phyloP scores from a whole-genome alignment of 1,140 invertebrate species.

The Temnothorax longispinosus region DNA sequence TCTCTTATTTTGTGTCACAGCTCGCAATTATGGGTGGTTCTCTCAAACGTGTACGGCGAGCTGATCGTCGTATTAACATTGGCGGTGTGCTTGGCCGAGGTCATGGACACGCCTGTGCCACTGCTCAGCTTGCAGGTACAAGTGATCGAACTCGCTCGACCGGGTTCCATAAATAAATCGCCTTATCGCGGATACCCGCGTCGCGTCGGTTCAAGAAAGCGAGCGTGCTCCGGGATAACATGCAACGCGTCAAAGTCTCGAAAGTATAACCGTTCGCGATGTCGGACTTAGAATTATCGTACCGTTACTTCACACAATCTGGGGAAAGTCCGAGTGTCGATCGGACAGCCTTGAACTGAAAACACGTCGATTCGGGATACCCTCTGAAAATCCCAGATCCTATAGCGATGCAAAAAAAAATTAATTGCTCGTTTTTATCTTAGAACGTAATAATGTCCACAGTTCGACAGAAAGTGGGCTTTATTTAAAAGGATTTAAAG shows the following conservation, averaged over 20 bases:
- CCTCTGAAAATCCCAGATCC: not conserved
- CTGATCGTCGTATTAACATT: slow-evolving; percentile 87
- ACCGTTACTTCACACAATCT: slow-evolving; percentile 48
- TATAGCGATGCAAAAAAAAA: not conserved
- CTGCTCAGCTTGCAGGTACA: slow-evolving; percentile 88
- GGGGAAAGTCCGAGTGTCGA: slow-evolving; percentile 20
- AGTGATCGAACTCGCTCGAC: slow-evolving; percentile 2
- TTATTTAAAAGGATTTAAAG: not conserved
- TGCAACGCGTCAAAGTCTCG: slow-evolving; percentile 27
- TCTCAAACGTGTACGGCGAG: slow-evolving; percentile 89
- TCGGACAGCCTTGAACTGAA: slow-evolving; percentile 36
- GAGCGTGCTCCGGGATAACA: not conserved
- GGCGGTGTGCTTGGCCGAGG: slow-evolving; percentile 87
- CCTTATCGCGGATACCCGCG: not conserved
- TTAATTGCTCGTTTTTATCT: not conserved
- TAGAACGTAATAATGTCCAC: not conserved
- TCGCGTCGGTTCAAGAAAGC: not conserved
- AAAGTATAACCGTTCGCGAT: slow-evolving; percentile 22
- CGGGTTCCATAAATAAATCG: not conserved
- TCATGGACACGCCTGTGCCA: slow-evolving; percentile 87
- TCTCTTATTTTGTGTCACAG: slow-evolving; percentile 80
- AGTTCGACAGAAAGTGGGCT: not conserved
- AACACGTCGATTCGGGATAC: not conserved
- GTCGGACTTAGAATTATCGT: slow-evolving; percentile 44
- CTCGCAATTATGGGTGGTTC: slow-evolving; percentile 86